Evolutionary conservation across 2,797 vertebrate genomes (phyloP).

Genomic region (Argyrosomus regius): DNA sequence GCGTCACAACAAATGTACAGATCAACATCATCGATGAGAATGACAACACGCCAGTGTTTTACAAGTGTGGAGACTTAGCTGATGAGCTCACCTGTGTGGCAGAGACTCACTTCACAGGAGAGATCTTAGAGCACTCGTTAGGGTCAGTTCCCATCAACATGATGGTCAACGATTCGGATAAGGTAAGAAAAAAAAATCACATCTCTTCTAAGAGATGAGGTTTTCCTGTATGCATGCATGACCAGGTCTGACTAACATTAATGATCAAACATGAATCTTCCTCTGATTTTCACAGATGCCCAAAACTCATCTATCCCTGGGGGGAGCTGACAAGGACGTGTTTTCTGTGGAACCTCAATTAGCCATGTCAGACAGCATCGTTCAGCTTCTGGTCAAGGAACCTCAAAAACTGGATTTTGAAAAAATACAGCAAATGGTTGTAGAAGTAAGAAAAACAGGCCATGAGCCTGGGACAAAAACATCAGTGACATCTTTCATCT

Average conservation of each 20-base stretch:
- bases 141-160: slow-evolving; percentile 85
- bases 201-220: not conserved
- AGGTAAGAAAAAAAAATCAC: slow-evolving; percentile 75
- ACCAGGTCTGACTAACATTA: not conserved
- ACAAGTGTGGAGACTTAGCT: slow-evolving; percentile 77
- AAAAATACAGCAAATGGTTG: slow-evolving; percentile 72
- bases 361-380: slow-evolving; percentile 61
- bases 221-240: not conserved
- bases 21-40: slow-evolving; percentile 89
- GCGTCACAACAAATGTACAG: slow-evolving; percentile 74
- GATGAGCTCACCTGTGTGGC: slow-evolving; percentile 65
- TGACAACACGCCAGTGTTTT: slow-evolving; percentile 92
- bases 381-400: slow-evolving; percentile 87
- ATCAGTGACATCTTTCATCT: not conserved
- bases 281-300: slow-evolving; percentile 78
- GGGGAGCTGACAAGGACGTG: slow-evolving; percentile 76
- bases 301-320: slow-evolving; percentile 82
- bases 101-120: slow-evolving; percentile 80
- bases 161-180: slow-evolving; percentile 87
- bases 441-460: slow-evolving; percentile 84
- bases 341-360: slow-evolving; percentile 86
- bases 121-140: slow-evolving; percentile 86
- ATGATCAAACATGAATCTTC: not conserved
- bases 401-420: slow-evolving; percentile 89
- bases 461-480: not conserved